Evolutionary conservation across 2,888 invertebrate species (phyloP), one percentile per base, ranked within the genome.

Genomic region (Pomacea canaliculata): DNA sequence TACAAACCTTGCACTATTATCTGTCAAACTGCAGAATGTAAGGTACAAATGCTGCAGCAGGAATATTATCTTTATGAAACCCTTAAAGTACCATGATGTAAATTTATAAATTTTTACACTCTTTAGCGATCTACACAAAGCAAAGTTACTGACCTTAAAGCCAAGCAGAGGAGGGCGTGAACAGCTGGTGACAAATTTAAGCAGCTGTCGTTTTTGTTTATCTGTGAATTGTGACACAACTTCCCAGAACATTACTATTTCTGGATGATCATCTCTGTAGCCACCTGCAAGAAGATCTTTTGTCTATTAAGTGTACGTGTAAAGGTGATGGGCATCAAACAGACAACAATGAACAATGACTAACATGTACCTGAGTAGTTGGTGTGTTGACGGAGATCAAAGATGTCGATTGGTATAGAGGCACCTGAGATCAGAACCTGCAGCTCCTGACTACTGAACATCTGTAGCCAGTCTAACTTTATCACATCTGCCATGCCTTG

Each of bases 121-220:
- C 37, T 37, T 37, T 37, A 37, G 51, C 8, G 12, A 10, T 56
- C 51, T 56, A 56, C 51, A 56, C 51, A 56, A 10, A 16, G 16
- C 16, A 56, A 56, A 56, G 10, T 56, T 56, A 65, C 85, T 86
- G 90, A 97, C 97, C 94, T 97, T 97, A 89, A 99, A 99, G 4
- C 99, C 99, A 65, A 99, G 92, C 49, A 99, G 92, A 0, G 99
- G 99, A 7, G 99, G 97, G 78, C 98, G 92, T 0, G 99, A 99
- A 89, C 99, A 99, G 89, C 98, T 97, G 4, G 99, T 99, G 66
- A 99, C 98, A 92, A 99, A 99, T 92, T 98, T 98, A 13, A 99
- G 92, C 73, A 99, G 92, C 88, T 96, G 95, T 78, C 97, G 93
- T 80, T 95, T 94, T 91, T 97, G 96, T n/a, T 86, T 84, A 37